These are phyloP conservation scores for Drosophila emarginata DNA, from an alignment of 2,888 invertebrate species.

Conservation along the genomic window DNA sequence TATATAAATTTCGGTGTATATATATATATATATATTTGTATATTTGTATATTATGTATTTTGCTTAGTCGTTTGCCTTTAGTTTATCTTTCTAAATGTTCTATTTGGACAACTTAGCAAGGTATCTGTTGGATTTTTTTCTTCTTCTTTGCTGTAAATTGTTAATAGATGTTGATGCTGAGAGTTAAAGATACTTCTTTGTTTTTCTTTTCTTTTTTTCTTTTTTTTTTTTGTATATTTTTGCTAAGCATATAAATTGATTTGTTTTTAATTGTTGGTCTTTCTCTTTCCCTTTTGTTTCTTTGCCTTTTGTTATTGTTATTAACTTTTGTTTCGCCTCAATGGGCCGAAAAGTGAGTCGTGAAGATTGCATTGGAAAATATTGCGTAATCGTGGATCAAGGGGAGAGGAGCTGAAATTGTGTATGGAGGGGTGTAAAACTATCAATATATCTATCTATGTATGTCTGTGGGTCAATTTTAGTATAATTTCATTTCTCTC, in stretches of 20 bases:
- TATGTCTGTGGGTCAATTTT: conserved; percentile 25
- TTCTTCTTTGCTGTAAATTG: conserved; percentile 13
- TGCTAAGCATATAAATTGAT: conserved; percentile 32
- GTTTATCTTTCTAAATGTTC: conserved; percentile 15
- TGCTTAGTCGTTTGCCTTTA: neutral
- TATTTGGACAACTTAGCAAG: conserved; percentile 10
- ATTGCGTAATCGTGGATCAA: conserved; percentile 55
- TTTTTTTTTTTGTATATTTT: conserved; percentile 25
- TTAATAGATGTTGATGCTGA: neutral
- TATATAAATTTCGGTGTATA: neutral
- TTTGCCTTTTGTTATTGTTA: conserved; percentile 48
- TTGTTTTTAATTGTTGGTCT: conserved; percentile 33
- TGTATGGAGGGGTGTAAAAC: neutral
- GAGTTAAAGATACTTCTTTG: conserved; percentile 17
- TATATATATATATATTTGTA: neutral
- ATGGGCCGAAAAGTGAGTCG: conserved; percentile 32
- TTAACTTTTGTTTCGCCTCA: conserved; percentile 50
- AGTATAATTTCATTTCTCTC: conserved; percentile 16
- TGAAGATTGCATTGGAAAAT: conserved; percentile 26
- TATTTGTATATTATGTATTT: conserved; percentile 12
- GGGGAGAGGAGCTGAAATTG: neutral
- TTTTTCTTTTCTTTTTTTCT: conserved; percentile 15
- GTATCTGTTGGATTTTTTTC: neutral
- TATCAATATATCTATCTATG: neutral
- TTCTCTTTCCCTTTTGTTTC: conserved; percentile 23